Base-by-base conservation (phyloP, 2,888 invertebrate species). In the Meloe dianella region DNA sequence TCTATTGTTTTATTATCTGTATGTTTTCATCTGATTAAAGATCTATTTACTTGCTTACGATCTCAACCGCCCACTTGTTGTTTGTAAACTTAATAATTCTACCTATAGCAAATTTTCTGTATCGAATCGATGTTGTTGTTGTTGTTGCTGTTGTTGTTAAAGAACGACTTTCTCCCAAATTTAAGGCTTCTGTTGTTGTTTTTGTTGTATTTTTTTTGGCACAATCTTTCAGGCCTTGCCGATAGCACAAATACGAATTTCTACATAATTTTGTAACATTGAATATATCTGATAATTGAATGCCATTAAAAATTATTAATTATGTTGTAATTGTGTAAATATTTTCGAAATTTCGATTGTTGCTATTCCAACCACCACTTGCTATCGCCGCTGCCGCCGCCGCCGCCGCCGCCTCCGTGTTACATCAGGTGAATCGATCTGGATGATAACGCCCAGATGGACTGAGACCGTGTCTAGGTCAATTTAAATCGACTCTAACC, bases 401-500 rank as follows among this genome's bases (percentile, higher is more conserved):
- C 20, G 10, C 8, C 47, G 22, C 47, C 10, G 22, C 20, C 47
- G 7, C 20, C 47, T 3, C 47, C 47, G 20, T 47, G 14, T 6
- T 51, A n/a, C 47, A 51, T 20, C 47, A 22, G 47, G 47, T 51
- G 47, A 51, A 51, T 51, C 47, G 47, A 51, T 51, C 47, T 22
- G 0, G 47, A 22, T 51, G 8, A 22, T 51, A 51, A 51, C 47
- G 47, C 47, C 47, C 47, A 51, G 47, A 51, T 51, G 47, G 20
- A 51, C 47, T 22, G 20, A 22, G 47, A 51, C 47, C 47, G 47
- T 22, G 47, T 22, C 47, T 51, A 51, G 47, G 47, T 22, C 47
- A 51, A 51, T 51, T 4, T 51, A 10, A 51, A 51, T 51, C 8
- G 47, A 51, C 17, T 38, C 6, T 20, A 51, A 22, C 47, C 47